Conservation (phyloP, 2,888 invertebrate species). For the Timema cristinae region DNA sequence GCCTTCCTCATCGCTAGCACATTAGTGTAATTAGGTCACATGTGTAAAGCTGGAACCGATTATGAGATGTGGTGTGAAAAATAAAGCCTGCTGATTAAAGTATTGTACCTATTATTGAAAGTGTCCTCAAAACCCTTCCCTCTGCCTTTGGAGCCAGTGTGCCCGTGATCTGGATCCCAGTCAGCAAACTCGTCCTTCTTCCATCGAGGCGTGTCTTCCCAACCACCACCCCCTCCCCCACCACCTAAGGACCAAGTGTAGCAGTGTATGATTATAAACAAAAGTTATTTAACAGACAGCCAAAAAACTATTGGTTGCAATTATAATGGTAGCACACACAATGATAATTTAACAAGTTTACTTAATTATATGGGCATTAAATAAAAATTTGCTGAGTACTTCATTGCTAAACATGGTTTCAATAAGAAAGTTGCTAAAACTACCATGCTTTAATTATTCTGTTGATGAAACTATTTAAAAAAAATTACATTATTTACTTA, state of each 20-base stretch:
- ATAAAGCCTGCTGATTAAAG: neutral
- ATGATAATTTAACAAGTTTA: neutral
- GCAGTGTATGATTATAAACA: too few species aligned
- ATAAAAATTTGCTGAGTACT: neutral
- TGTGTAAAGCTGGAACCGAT: too few species aligned
- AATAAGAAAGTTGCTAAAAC: neutral
- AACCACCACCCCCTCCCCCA: constrained; percentile 42
- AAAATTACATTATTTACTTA: neutral
- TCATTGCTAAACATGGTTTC: neutral
- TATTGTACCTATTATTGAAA: constrained; percentile 45
- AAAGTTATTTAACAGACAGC: too few species aligned
- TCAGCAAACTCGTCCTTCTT: constrained; percentile 39
- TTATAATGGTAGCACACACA: neutral
- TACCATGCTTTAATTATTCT: too few species aligned
- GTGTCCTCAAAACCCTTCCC: constrained; percentile 45
- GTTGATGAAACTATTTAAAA: neutral
- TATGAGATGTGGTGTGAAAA: neutral
- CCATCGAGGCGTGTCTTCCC: constrained; percentile 45
- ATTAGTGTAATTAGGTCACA: too few species aligned
- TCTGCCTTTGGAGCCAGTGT: constrained; percentile 48
- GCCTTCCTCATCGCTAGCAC: too few species aligned
- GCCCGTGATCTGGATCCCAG: constrained; percentile 39
- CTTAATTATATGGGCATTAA: neutral
- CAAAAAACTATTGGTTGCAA: too few species aligned
- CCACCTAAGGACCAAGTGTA: neutral